Evolutionary conservation across 2,888 invertebrate species (phyloP).

Genomic region (Chalcis sispes): DNA sequence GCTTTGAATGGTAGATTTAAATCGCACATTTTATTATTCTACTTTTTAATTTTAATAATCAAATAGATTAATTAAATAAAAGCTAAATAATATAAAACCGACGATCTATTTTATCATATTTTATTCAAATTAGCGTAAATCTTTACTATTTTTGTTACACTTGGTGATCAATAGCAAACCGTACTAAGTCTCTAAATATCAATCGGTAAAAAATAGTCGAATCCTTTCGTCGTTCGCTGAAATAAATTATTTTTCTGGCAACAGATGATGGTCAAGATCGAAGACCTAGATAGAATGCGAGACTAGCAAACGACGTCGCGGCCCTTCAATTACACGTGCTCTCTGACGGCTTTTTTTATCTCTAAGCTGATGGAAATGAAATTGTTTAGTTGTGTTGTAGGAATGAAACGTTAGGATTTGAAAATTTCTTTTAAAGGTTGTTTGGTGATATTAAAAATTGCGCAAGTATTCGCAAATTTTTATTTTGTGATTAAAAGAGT

Average conservation of each 20-base stretch:
- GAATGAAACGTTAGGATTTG: too few relatives aligned
- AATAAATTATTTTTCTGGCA: constrained; percentile 65
- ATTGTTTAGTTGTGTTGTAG: too few relatives aligned
- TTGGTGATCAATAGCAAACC: not conserved
- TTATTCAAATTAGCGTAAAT: too few relatives aligned
- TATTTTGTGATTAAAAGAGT: too few relatives aligned
- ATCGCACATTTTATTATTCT: not conserved
- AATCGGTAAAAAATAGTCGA: constrained; percentile 36
- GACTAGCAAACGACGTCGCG: constrained; percentile 53
- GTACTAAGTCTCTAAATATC: constrained; percentile 25
- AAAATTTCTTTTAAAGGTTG: too few relatives aligned
- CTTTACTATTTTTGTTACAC: not conserved
- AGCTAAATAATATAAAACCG: too few relatives aligned
- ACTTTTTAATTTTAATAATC: not conserved
- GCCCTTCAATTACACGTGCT: constrained; percentile 33
- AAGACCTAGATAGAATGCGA: constrained; percentile 69
- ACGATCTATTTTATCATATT: too few relatives aligned
- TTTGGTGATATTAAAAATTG: too few relatives aligned
- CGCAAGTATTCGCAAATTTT: too few relatives aligned
- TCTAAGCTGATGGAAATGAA: too few relatives aligned
- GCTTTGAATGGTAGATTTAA: not conserved
- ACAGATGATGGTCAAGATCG: constrained; percentile 71
- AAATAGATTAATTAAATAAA: too few relatives aligned
- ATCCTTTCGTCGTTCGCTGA: constrained; percentile 41
- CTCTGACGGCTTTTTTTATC: too few relatives aligned